Conservation (phyloP, 1,140 invertebrate species). For the Anagrus nilaparvatae region DNA sequence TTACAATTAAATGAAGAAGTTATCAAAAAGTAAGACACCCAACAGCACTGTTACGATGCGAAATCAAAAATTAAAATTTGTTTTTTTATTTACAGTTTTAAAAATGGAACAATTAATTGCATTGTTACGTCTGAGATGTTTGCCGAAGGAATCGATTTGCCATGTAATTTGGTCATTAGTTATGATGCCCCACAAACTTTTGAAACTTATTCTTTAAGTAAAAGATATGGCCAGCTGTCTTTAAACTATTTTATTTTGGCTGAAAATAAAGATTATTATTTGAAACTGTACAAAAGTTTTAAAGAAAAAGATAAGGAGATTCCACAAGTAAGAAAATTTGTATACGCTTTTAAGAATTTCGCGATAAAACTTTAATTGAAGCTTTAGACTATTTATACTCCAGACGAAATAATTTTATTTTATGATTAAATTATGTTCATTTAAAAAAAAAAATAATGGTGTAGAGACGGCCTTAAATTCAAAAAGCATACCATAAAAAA, state of each 20-base stretch:
- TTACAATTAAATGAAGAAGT: slow-evolving; percentile 51
- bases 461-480: too few relatives aligned
- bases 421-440: too few relatives aligned
- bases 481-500: too few relatives aligned
- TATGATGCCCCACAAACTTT: slow-evolving; percentile 61
- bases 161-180: slow-evolving; percentile 71
- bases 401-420: too few relatives aligned
- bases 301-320: slow-evolving; percentile 14
- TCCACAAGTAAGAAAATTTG: slow-evolving; percentile 13
- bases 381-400: too few relatives aligned
- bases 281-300: slow-evolving; percentile 31
- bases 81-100: slow-evolving; percentile 40
- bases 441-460: too few relatives aligned
- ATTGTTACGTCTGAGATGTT: slow-evolving; percentile 69
- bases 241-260: slow-evolving; percentile 47
- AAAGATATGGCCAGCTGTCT: slow-evolving; percentile 57
- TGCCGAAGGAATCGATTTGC: slow-evolving; percentile 81
- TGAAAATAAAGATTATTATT: slow-evolving; percentile 15
- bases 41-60: too few relatives aligned
- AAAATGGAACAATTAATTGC: slow-evolving; percentile 56
- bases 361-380: background rate
- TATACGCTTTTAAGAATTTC: background rate
- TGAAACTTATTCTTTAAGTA: slow-evolving; percentile 65
- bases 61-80: slow-evolving; percentile 4
- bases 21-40: slow-evolving; percentile 45